Evolutionary conservation across 1,140 invertebrate species (phyloP).

Genomic region (Rhyacophila brunnea): DNA sequence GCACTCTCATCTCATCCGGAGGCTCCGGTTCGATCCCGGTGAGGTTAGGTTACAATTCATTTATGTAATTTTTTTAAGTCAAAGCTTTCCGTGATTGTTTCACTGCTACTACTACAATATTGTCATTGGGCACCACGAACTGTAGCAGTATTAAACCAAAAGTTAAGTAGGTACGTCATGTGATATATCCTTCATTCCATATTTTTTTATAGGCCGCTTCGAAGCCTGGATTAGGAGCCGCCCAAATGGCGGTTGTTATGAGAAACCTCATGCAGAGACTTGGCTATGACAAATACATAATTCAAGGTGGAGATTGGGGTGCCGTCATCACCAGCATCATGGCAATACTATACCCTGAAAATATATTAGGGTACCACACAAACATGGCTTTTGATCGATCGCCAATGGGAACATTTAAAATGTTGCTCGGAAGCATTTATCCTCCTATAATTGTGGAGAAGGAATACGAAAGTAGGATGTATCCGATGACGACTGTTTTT

Average conservation of each 20-base stretch:
- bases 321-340: conserved; percentile 59
- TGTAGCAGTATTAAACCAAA: too few relatives aligned
- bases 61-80: too few relatives aligned
- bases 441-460: conserved; percentile 43
- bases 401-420: conserved; percentile 4
- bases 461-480: conserved; percentile 58
- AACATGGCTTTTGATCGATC: conserved; percentile 38
- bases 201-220: conserved; percentile 49
- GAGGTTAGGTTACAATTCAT: too few relatives aligned
- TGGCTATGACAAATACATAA: conserved; percentile 72
- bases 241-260: conserved; percentile 70
- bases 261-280: conserved; percentile 81
- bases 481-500: conserved; percentile 58
- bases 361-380: conserved; percentile 59
- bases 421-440: conserved; percentile 33
- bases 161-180: neutral
- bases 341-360: conserved; percentile 68
- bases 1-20: too few relatives aligned
- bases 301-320: conserved; percentile 88
- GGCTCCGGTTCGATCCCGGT: too few relatives aligned
- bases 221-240: conserved; percentile 60
- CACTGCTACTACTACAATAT: too few relatives aligned
- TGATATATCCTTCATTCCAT: neutral
- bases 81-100: too few relatives aligned
- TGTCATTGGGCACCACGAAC: too few relatives aligned